phyloP scores from a whole-genome alignment of 2,888 invertebrate species.

The Entomobrya multifasciata region DNA sequence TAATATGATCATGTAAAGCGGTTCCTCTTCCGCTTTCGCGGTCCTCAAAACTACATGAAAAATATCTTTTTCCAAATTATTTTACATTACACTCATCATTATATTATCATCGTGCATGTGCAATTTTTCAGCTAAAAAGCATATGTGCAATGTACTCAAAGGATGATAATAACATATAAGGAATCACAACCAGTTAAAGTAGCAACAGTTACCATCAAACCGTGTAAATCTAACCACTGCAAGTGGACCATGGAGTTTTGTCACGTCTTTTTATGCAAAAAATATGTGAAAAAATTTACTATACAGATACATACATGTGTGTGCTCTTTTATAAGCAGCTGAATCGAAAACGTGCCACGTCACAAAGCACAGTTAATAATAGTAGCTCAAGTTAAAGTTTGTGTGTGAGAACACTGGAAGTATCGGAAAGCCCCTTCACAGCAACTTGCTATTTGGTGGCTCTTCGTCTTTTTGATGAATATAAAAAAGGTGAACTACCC shows the following conservation, averaged over 20 bases:
- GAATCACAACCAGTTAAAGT: constrained; percentile 42
- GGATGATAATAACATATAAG: constrained; percentile 12
- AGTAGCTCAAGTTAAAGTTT: background rate
- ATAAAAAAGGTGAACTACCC: constrained; percentile 69
- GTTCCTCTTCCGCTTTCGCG: constrained; percentile 47
- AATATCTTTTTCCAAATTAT: constrained; percentile 54
- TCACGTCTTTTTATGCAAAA: constrained; percentile 74
- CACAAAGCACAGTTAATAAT: background rate
- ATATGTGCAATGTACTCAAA: constrained; percentile 7
- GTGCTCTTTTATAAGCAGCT: background rate
- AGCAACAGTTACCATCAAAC: constrained; percentile 66
- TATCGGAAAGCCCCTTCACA: constrained; percentile 62
- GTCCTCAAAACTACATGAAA: constrained; percentile 17
- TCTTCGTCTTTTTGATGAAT: constrained; percentile 28
- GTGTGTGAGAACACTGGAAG: constrained; percentile 10
- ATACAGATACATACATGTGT: too few species aligned
- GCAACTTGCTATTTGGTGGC: background rate
- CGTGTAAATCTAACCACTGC: constrained; percentile 57
- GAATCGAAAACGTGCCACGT: constrained; percentile 21
- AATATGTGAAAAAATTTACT: too few species aligned
- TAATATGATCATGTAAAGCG: constrained; percentile 45
- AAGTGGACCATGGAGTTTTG: constrained; percentile 75
- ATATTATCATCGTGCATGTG: constrained; percentile 8
- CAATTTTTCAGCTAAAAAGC: background rate
- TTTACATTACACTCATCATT: constrained; percentile 35